Base-by-base conservation (phyloP, 2,113 vertebrate species). In the Cavia aperea region DNA sequence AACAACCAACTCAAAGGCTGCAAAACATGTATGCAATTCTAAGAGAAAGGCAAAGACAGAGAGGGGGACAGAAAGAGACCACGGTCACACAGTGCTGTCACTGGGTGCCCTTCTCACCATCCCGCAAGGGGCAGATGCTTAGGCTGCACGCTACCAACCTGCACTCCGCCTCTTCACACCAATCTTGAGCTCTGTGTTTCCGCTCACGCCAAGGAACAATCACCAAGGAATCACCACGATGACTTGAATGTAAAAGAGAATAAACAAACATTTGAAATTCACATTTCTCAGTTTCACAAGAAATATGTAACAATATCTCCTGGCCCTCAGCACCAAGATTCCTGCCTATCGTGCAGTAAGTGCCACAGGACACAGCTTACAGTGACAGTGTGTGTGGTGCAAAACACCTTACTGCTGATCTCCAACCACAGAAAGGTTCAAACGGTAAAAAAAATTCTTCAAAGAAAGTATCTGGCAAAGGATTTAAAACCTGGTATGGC, bases 131-230 rank as follows among this genome's bases (percentile, higher is more conserved):
- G 24, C 21, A 5, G 75, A 4, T 0, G 4, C 39, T 24, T 3
- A 0, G 12, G 1, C 58, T 1, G 36, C 78, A 14, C 5, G 51
- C 19, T 21, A 94, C 81, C 89, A 92, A 97, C 98, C 96, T 98
- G 97, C 98, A 98, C 33, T 96, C 94, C 24, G 83, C 79, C 73
- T 97, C 97, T 94, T 99, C 99, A 79, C 99, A 99, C 99, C 99
- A 99, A 92, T 99, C 99, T 96, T 97, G 97, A n/a, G 99, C 98
- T 94, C 99, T 96, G 97, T 99, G 99, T 54, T 98, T 98, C 73
- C 97, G 98, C 94, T 99, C 98, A 1, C 98, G 98, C 99, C 99
- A 99, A 2, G 98, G 98, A 94, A 99, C 94, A 95, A 99, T 97
- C 95, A 92, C 96, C 96, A 99, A 43, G 51, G 96, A 97, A 0